Evolutionary conservation across 2,888 invertebrate species (phyloP).

Genomic region (Spodoptera littoralis): DNA sequence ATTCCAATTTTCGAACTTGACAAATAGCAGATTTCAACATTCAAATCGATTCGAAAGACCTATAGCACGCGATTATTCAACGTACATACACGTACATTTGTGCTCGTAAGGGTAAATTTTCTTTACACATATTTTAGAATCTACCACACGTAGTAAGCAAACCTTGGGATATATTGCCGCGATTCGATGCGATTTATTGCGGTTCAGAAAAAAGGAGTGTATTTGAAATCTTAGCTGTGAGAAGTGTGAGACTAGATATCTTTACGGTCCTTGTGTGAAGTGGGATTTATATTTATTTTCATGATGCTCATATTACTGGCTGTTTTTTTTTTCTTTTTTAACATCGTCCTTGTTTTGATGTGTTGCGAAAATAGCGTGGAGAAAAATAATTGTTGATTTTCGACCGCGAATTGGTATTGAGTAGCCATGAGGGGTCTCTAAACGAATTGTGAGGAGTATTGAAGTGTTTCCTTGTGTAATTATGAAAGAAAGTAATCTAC

Average conservation of each 20-base stretch:
- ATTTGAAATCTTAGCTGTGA: slow-evolving; percentile 62
- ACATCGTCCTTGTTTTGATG: slow-evolving; percentile 28
- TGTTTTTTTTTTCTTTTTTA: slow-evolving; percentile 32
- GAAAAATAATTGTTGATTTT: not conserved
- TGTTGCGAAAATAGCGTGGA: not conserved
- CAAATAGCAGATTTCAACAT: slow-evolving; percentile 23
- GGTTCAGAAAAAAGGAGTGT: slow-evolving; percentile 64
- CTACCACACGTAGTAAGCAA: slow-evolving; percentile 70
- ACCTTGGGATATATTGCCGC: slow-evolving; percentile 66
- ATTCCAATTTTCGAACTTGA: slow-evolving; percentile 35
- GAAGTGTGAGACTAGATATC: slow-evolving; percentile 55
- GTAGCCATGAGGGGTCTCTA: too few relatives aligned
- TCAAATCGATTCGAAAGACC: slow-evolving; percentile 26
- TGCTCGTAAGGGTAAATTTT: slow-evolving; percentile 58
- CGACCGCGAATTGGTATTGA: too few relatives aligned
- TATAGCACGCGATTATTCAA: slow-evolving; percentile 32
- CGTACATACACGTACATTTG: slow-evolving; percentile 41
- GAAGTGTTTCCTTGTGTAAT: too few relatives aligned
- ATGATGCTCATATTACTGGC: slow-evolving; percentile 48
- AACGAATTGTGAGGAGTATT: too few relatives aligned
- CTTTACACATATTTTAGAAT: slow-evolving; percentile 69
- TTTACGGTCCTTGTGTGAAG: slow-evolving; percentile 57
- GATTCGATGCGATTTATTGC: slow-evolving; percentile 68
- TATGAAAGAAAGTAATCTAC: too few relatives aligned
- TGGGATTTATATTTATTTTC: slow-evolving; percentile 58